Base-by-base conservation (phyloP, 1,140 invertebrate genomes). In the Phortica variegata region DNA sequence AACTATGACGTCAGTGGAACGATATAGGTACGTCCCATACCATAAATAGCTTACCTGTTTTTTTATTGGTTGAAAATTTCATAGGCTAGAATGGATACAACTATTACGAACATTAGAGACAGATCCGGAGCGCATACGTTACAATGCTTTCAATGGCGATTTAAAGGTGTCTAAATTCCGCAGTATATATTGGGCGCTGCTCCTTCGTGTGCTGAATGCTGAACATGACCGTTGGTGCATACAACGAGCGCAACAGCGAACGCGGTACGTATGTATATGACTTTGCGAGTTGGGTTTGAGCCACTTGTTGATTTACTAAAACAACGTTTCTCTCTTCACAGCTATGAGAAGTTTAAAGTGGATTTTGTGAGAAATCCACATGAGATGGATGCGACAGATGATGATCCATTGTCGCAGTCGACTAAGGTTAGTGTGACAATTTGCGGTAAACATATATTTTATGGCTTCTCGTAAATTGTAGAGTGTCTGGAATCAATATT, bases 401-500 rank as follows among this genome's bases (percentile, higher is more conserved):
- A 70, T 49, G 51, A 77, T 56, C 69, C 76, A 13, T 26, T 75
- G 42, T 72, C 72, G 5, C 66, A 65, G 49, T 65, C 63, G 0
- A 57, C 74, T 29, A 41, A 57, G 33, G 55, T 57, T 19, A 15
- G 26, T 43, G 18, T n/a, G n/a, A n/a, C n/a, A n/a, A n/a, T n/a
- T n/a, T n/a, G n/a, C 19, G 10, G 0, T 31, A 20, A 9, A 10
- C 9, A 26, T 10, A 37, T 39, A 39, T 42, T 45, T 34, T 19
- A 33, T 43, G 17, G 19, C 7, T 38, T 21, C 36, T 29, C 20
- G 2, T 3, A 29, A 31, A 23, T 49, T 44, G 20, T 34, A 90
- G 82, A 90, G 87, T 69, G 81, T 83, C 0, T 91, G 89, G 89
- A 87, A 89, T 66, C 84, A 88, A 60, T 89, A 88, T 73, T 91